phyloP scores from a whole-genome alignment of 2,797 vertebrate genomes.

The Staurois parvus region DNA sequence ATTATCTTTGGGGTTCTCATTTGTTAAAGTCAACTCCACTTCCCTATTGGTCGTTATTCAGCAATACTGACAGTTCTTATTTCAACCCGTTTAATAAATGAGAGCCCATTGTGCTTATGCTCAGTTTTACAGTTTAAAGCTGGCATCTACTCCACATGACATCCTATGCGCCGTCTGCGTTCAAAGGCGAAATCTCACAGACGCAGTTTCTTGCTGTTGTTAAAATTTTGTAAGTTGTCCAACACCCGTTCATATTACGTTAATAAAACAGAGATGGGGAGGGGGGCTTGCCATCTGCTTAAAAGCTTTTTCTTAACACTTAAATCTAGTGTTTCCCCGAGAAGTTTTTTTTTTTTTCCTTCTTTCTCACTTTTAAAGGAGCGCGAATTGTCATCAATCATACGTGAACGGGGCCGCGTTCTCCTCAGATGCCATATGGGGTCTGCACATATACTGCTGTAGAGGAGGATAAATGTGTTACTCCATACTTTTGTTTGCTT shows the following conservation, averaged over 20 bases:
- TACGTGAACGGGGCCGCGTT: constrained; percentile 65
- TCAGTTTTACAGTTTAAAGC: too few species aligned
- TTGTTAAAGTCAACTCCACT: too few species aligned
- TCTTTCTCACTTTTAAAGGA: constrained; percentile 24
- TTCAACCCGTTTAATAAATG: too few species aligned
- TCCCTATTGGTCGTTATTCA: too few species aligned
- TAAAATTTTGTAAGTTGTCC: not conserved
- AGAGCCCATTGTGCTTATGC: too few species aligned
- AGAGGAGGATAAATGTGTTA: constrained; percentile 70
- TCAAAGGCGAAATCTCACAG: not conserved
- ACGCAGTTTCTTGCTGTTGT: not conserved
- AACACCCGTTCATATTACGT: constrained; percentile 28
- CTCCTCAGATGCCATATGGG: constrained; percentile 66
- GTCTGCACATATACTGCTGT: constrained; percentile 68
- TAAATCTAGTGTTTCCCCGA: constrained; percentile 45
- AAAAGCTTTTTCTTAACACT: constrained; percentile 50
- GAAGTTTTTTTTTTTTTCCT: constrained; percentile 19
- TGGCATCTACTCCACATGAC: too few species aligned
- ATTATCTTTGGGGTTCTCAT: too few species aligned
- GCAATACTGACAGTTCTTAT: too few species aligned
- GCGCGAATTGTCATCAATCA: constrained; percentile 74
- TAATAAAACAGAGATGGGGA: constrained; percentile 23
- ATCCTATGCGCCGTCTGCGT: too few species aligned
- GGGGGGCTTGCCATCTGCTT: constrained; percentile 35
- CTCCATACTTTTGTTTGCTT: constrained; percentile 72